Evolutionary conservation across 2,797 vertebrate genomes (phyloP), one percentile per base, ranked within the genome.

Genomic region (Hippopotamyrus pictus): DNA sequence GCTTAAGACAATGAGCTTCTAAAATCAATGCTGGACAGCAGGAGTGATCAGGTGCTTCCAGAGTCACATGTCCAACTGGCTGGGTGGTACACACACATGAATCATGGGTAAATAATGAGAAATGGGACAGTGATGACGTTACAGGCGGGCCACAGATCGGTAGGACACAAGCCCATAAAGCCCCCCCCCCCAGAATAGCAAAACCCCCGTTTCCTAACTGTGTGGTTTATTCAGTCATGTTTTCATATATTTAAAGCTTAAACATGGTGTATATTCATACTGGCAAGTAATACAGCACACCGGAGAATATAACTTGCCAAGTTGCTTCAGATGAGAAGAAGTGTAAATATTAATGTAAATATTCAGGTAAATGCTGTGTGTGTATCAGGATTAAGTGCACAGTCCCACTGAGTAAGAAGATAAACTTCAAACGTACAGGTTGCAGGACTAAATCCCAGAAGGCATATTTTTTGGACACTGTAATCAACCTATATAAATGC

Each of bases 31-130:
- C 25, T 86, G n/a, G 46, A 51, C 22, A 53, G 48, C 17, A 17
- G 22, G 50, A 86, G 17, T 17, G 50, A n/a, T 53, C 48, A 14
- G 50, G 9, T 53, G 48, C 84, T 86, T 22, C 5, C 25, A 17
- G 25, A 51, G n/a, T 1, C 6, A 37, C 41, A n/a, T 0, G 41
- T 46, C 41, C 50, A 33, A 53, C 46, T 12, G 84, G 50, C n/a
- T 14, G 84, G 46, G 84, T 14, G 50, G 44, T 17, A 6, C 50
- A 25, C 14, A 33, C 44, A 86, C 12, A 54, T 54, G 22, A 86
- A 54, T 53, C 84, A 86, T 54, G n/a, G 50, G 50, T 86, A 86
- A 86, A 86, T 86, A 54, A 86, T 14, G 50, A 33, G 51, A 53
- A 86, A 54, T 11, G 25, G 50, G 54, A 46, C 6, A 3, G 57